Conservation (phyloP, 2,113 vertebrate species). For the Oceanodroma tethys region DNA sequence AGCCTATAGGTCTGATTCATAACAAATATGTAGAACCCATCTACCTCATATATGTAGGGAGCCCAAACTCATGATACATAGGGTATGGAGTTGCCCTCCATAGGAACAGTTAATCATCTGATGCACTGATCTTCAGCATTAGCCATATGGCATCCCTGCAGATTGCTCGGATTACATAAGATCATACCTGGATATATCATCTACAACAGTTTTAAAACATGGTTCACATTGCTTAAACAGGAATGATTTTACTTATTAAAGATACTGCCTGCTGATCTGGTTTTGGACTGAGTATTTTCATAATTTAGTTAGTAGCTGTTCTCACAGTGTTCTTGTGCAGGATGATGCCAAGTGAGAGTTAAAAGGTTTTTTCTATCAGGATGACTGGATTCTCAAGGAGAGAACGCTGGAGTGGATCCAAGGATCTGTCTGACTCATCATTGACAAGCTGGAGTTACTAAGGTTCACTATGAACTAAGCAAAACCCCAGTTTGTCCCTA, state of each 20-base stretch:
- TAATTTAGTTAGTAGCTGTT: not conserved
- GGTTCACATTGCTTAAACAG: not conserved
- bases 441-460: not conserved
- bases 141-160: not conserved
- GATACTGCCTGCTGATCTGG: not conserved
- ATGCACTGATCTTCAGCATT: not conserved
- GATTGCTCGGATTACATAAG: not conserved
- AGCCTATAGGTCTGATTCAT: not conserved
- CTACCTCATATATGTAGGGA: not conserved
- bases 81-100: not conserved
- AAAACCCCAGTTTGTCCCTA: not conserved
- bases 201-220: not conserved
- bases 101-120: not conserved
- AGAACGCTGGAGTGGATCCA: conserved; percentile 12
- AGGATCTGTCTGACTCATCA: conserved; percentile 18
- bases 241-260: not conserved
- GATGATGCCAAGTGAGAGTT: not conserved
- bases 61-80: not conserved
- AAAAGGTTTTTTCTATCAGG: not conserved
- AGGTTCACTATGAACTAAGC: not conserved
- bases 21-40: not conserved
- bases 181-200: not conserved
- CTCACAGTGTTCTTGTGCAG: not conserved
- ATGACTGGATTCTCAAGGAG: conserved; percentile 24
- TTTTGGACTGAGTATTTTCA: not conserved